A percentile compares a stretch with the other conserved stretches of the same genome.
Conservation (phyloP, 2,797 vertebrate genomes). For the Enteromius paludinosus region DNA sequence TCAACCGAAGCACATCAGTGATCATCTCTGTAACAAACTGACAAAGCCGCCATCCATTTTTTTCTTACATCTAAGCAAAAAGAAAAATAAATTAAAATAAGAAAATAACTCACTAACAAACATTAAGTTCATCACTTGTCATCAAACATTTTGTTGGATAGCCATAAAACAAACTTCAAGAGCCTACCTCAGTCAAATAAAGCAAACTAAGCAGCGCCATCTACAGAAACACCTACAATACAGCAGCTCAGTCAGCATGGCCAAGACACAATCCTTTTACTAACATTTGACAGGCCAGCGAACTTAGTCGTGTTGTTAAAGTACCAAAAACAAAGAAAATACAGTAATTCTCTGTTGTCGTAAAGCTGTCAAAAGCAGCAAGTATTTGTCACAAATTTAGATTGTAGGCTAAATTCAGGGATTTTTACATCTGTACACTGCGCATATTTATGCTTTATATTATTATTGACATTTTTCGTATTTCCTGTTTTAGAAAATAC, state of each 20-base stretch:
- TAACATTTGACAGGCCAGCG: background rate
- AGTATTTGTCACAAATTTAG: background rate
- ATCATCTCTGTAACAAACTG: background rate
- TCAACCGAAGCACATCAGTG: background rate
- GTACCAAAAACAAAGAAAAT: background rate
- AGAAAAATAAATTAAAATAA: too few species aligned
- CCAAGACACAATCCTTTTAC: constrained; percentile 6
- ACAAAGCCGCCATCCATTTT: background rate
- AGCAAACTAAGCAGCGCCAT: constrained; percentile 89
- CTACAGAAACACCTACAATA: constrained; percentile 80
- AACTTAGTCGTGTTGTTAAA: background rate
- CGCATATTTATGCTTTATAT: background rate
- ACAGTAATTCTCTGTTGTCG: background rate
- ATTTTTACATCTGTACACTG: background rate
- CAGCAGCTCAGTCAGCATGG: constrained; percentile 44
- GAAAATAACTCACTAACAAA: constrained; percentile 8
- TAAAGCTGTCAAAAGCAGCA: constrained; percentile 2
- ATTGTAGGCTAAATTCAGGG: background rate
- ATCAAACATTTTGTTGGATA: constrained; percentile 28
- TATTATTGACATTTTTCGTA: constrained; percentile 3
- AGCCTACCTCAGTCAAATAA: constrained; percentile 57
- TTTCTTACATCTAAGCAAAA: background rate
- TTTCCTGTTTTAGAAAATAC: background rate
- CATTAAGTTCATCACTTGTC: constrained; percentile 21
- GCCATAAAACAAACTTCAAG: constrained; percentile 38